Evolutionary conservation across 2,888 invertebrate species (phyloP), one percentile per base, ranked within the genome.

Genomic region (Conus canariensis): DNA sequence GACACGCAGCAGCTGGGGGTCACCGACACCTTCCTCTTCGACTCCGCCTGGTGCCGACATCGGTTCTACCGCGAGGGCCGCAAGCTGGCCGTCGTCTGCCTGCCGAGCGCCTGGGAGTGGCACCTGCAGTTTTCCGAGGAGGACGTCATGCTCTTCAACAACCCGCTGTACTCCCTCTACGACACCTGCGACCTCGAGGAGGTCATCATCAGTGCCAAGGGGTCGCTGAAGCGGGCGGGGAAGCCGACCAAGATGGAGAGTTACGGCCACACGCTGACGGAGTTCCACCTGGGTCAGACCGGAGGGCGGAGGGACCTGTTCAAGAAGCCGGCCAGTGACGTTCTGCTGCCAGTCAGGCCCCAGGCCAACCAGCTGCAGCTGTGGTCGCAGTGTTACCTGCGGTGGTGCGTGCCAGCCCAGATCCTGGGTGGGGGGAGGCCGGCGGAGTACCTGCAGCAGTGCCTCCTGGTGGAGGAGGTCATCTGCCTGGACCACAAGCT

Each of bases 1-100:
- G 99, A 99, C 96, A 97, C 98, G 64, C 97, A 98, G 22, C 98
- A 98, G 94, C 97, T 98, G 93, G 98, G 99, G 19, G 97, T 99
- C 88, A 99, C 99, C 95, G 98, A 98, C 94, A 99, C 99, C 74
- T 99, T 99, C 97, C 97, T 99, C 91, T 99, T 99, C 95, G 98
- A 99, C 96, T 98, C 98, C 93, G 98, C 98, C 93, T 97, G 97
- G 93, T 98, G 98, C 94, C 97, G 98, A 9, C 97, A 97, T 58
- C 96, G 97, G 77, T 98, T 98, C 25, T 91, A 91, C 58, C 88
- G 89, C 12, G 94, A 93, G 30, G 92, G 93, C 1, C 91, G 92
- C 58, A 93, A 93, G 77, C 91, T 93, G 87, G 88, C 91, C 25
- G 90, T 92, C 16, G 92, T 93, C 83, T 91, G 88, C 60, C 91